A percentile compares a stretch with the other conserved stretches of the same genome.
These are phyloP conservation scores for Peromyscus melanophrys DNA, from an alignment of 2,797 vertebrate species.

Conservation along the genomic window DNA sequence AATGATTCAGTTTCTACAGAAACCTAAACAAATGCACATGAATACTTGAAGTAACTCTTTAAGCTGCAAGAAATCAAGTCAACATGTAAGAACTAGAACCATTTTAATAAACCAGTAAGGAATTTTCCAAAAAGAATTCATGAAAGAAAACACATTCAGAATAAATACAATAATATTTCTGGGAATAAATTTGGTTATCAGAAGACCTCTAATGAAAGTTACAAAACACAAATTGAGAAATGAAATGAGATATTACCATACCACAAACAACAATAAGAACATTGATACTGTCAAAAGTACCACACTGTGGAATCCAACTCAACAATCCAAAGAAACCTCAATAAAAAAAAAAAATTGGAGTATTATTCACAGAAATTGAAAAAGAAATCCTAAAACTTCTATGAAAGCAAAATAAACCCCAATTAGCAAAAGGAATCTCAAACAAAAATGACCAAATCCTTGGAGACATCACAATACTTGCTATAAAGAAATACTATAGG, in stretches of 20 bases:
- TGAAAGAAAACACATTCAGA: not conserved
- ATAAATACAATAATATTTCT: not conserved
- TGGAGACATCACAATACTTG: not conserved
- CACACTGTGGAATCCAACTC: not conserved
- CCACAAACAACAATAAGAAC: not conserved
- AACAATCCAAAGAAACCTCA: not conserved
- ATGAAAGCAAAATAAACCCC: not conserved
- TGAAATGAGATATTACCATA: not conserved
- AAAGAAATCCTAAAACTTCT: not conserved
- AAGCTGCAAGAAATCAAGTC: not conserved
- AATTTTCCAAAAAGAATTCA: not conserved
- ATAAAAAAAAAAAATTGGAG: not conserved
- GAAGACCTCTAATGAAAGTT: not conserved
- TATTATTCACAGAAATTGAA: not conserved
- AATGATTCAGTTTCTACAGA: not conserved
- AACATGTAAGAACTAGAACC: not conserved
- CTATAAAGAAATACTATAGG: not conserved
- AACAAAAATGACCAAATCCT: not conserved
- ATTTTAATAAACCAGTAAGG: not conserved
- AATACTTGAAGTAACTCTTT: not conserved
- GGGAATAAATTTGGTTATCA: not conserved
- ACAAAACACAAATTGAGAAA: not conserved
- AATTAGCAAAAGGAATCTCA: not conserved
- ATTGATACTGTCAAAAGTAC: too few species aligned
- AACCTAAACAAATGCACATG: not conserved